A percentile compares a stretch with the other conserved stretches of the same genome.
These are phyloP conservation scores for Bombylius major DNA, from an alignment of 2,888 invertebrate genomes.

Conservation along the genomic window DNA sequence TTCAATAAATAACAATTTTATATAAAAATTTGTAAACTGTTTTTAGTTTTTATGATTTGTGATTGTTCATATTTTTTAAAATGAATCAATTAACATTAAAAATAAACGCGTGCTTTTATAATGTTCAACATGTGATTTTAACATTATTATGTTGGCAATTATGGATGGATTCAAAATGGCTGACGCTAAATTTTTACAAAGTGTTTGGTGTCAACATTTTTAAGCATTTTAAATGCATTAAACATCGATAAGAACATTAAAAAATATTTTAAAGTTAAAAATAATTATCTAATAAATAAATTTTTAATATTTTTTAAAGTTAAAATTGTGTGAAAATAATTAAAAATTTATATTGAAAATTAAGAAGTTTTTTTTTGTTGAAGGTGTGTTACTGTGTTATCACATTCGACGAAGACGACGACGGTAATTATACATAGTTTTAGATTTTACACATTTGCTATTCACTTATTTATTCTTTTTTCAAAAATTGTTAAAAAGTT, in stretches of 20 bases:
- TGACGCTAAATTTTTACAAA: conserved; percentile 24
- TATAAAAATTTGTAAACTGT: too few relatives aligned
- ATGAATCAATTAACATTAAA: background rate
- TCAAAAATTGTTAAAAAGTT: too few relatives aligned
- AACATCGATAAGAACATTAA: background rate
- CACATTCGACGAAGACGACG: too few relatives aligned
- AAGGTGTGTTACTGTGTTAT: too few relatives aligned
- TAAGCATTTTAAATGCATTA: conserved; percentile 1
- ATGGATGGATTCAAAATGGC: conserved; percentile 23
- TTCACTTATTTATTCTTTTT: too few relatives aligned
- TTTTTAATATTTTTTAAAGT: too few relatives aligned
- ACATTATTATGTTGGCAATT: conserved; percentile 16
- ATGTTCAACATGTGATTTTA: background rate
- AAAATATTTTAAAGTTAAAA: background rate
- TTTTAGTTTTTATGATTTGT: too few relatives aligned
- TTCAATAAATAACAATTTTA: too few relatives aligned
- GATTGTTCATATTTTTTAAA: background rate
- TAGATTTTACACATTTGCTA: too few relatives aligned
- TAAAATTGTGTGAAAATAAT: background rate
- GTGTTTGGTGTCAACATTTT: conserved; percentile 19
- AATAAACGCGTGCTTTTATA: background rate
- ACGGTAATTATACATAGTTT: too few relatives aligned
- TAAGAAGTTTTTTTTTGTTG: background rate
- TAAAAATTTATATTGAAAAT: background rate
- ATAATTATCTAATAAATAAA: too few relatives aligned